These are phyloP conservation scores for Dione juno DNA, from an alignment of 2,888 invertebrate species.

Conservation along the genomic window DNA sequence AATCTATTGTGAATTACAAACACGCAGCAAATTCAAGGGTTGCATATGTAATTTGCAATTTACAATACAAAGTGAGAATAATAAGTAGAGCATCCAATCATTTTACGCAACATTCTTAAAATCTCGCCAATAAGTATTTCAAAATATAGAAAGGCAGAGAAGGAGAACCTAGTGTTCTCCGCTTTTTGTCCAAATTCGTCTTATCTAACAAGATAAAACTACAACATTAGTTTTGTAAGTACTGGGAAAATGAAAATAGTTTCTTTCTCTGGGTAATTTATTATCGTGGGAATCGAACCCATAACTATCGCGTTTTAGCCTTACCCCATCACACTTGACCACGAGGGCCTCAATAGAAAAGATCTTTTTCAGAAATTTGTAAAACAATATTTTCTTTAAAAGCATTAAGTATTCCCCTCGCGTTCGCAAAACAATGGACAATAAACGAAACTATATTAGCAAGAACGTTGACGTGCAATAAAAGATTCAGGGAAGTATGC, in stretches of 20 bases:
- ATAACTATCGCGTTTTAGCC: no score
- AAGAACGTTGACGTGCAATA: conserved; percentile 57
- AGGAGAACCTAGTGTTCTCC: no score
- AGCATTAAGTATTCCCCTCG: conserved; percentile 47
- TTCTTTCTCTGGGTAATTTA: no score
- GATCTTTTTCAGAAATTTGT: conserved; percentile 37
- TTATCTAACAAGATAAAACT: no score
- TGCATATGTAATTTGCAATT: not conserved
- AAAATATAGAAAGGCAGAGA: not conserved
- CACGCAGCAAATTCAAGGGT: no score
- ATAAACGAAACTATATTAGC: conserved; percentile 59
- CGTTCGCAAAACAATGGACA: conserved; percentile 59
- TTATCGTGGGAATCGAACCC: no score
- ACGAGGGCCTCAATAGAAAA: not conserved
- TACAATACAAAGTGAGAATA: not conserved
- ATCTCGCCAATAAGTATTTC: not conserved
- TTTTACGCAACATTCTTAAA: not conserved
- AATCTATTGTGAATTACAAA: not conserved
- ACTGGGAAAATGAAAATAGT: no score
- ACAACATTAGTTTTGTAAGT: no score
- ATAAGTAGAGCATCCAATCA: not conserved
- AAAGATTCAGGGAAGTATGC: conserved; percentile 57
- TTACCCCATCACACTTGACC: no score
- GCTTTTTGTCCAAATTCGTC: no score
- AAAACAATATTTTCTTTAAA: conserved; percentile 52